Conservation (phyloP, 2,888 invertebrate species). For the Chrysolina haemoptera region DNA sequence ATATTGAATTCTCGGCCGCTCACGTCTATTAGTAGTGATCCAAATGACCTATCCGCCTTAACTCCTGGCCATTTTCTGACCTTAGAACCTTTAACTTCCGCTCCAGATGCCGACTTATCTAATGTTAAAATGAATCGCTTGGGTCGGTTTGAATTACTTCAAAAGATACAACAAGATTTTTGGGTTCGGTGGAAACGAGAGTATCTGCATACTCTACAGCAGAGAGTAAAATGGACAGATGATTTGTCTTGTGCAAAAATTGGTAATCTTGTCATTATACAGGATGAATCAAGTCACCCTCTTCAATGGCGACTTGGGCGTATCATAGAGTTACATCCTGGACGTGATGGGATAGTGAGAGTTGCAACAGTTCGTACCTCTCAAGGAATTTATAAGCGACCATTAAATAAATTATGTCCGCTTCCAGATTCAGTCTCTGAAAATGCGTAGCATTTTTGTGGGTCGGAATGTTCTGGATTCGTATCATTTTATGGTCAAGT, state of each 20-base stretch:
- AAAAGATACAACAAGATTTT: background rate
- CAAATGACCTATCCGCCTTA: background rate
- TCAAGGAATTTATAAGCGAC: background rate
- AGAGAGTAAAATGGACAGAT: slow-evolving; percentile 3
- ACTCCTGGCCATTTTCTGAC: slow-evolving; percentile 2
- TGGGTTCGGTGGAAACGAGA: background rate
- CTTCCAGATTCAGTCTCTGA: background rate
- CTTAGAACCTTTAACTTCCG: background rate
- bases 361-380: slow-evolving; percentile 1
- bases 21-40: background rate
- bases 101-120: background rate
- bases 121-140: background rate
- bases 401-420: slow-evolving; percentile 1
- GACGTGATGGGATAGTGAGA: background rate
- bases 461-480: background rate
- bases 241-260: too few relatives aligned
- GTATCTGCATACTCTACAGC: background rate
- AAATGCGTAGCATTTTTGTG: background rate
- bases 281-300: background rate
- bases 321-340: background rate
- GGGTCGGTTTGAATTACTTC: background rate
- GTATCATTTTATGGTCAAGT: too few relatives aligned
- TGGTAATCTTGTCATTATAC: background rate
- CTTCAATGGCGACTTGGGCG: background rate
- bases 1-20: background rate